Base-by-base conservation (phyloP, 2,113 vertebrate species). In the Psilopsiagon aurifrons region DNA sequence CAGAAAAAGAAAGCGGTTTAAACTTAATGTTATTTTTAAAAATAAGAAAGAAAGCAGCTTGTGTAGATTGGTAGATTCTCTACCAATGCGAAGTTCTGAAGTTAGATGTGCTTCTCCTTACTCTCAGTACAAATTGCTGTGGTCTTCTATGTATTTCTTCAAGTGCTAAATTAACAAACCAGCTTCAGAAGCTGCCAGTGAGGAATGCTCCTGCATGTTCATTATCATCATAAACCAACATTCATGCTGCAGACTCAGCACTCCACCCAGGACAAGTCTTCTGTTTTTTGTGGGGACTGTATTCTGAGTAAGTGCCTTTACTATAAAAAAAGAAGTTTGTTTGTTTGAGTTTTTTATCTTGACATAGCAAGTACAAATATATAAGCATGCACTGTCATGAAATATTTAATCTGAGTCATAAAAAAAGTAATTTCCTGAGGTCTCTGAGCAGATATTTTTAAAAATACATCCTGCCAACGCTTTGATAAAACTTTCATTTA, bases 371-470 rank as follows among this genome's bases (percentile, higher is more conserved):
- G 16, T 69, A 63, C 49, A 84, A 96, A 86, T 83, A 97, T 90
- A 95, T 92, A 96, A 82, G 54, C 57, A 57, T 70, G 37, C 83
- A 69, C 27, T 81, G 43, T 57, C 52, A 74, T 85, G 62, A 95
- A 97, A 95, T 95, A 90, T 84, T 93, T 83, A 96, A 89, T 93
- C 87, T 47, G 23, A 94, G 37, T 13, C 69, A 90, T 15, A 96
- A 57, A 49, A 94, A 84, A 82, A 95, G 86, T 44, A 82, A 97
- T 95, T 94, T 94, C 69, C 92, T 41, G 43, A 83, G 59, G 74
- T 83, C n/a, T 93, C 55, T 66, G 57, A 75, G 57, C n/a, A 95
- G 54, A 44, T 66, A 91, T 46, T 94, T 96, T 78, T 2, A 85
- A 95, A 82, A 95, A 82, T 64, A 52, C 69, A 76, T 96, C 87